These are phyloP conservation scores for human (Homo sapiens) DNA, from an alignment of 2,113 vertebrate genomes.

Conservation along the genomic window GRCh38 chr9:104916001-104916500, in stretches of 20 bases:
- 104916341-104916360: conserved; percentile 5
- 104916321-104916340: conserved; percentile 26
- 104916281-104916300: neutral
- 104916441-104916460: neutral
- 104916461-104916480: neutral
- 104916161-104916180: conserved; percentile 30
- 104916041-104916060: neutral
- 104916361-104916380: neutral
- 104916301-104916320: neutral
- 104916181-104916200: conserved; percentile 20
- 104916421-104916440: conserved; percentile 30
- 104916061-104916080: neutral
- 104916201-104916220: neutral
- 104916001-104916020: neutral
- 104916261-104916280: neutral
- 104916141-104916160: conserved; percentile 40
- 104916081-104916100: conserved; percentile 41
- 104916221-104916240: neutral
- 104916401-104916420: neutral
- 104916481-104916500: neutral
- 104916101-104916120: conserved; percentile 11
- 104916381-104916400: neutral
- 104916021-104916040: neutral
- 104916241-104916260: conserved; percentile 30
- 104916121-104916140: conserved; percentile 43